These are phyloP conservation scores for Mycteria americana DNA, from an alignment of 2,797 vertebrate species.

Conservation along the genomic window DNA sequence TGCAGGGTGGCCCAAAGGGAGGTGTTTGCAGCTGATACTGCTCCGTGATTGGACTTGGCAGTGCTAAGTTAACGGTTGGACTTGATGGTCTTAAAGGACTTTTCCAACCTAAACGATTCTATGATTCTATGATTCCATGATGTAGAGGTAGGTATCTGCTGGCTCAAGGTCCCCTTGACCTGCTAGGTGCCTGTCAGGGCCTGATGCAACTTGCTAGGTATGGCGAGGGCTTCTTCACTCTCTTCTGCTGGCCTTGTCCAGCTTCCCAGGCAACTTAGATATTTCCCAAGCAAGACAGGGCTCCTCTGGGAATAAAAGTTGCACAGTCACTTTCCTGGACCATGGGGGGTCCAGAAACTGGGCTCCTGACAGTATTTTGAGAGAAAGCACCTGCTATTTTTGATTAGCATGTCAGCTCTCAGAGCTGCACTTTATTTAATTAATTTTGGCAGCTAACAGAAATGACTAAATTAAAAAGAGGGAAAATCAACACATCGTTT, in stretches of 20 bases:
- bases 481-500: not conserved
- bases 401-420: not conserved
- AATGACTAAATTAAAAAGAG: conserved; percentile 1
- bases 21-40: not conserved
- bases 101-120: too few species aligned
- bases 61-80: too few species aligned
- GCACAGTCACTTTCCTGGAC: not conserved
- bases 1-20: not conserved
- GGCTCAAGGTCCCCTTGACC: accelerated
- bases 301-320: not conserved
- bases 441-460: conserved; percentile 33
- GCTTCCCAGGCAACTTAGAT: not conserved
- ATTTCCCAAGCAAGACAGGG: accelerated
- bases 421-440: not conserved
- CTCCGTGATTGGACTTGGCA: not conserved
- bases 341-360: not conserved
- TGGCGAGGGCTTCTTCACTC: not conserved
- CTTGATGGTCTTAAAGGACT: too few species aligned
- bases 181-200: not conserved
- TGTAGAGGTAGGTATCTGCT: too few species aligned
- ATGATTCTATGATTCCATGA: not conserved
- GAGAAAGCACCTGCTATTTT: conserved; percentile 17
- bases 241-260: not conserved
- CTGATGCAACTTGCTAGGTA: not conserved
- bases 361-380: not conserved